Percentiles rank a stretch among this genome's conserved stretches.
Evolutionary conservation across 2,888 invertebrate genomes (phyloP).

Genomic region (Agrochola litura): DNA sequence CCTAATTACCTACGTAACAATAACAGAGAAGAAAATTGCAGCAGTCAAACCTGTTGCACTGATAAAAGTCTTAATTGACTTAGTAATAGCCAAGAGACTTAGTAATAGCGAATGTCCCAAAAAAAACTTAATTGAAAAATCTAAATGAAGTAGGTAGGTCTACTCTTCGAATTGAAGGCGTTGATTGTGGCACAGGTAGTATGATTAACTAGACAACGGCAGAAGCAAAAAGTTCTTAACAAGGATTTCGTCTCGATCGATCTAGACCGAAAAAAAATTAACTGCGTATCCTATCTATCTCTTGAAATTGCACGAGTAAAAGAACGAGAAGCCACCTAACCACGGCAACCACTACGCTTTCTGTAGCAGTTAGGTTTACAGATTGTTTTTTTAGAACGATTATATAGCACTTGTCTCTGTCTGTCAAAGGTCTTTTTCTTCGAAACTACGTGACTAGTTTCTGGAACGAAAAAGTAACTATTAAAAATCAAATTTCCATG

Average conservation of each 20-base stretch:
- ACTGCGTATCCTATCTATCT: neutral
- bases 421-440: neutral
- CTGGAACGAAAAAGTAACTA: neutral
- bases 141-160: neutral
- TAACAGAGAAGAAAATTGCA: neutral
- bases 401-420: neutral
- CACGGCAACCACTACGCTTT: neutral
- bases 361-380: neutral
- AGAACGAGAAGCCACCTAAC: neutral
- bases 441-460: neutral
- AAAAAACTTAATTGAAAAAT: conserved; percentile 32
- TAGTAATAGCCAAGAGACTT: neutral
- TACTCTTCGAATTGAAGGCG: conserved; percentile 11
- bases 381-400: neutral
- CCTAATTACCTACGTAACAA: neutral
- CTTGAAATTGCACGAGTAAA: neutral
- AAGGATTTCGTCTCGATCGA: neutral
- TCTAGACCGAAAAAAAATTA: neutral
- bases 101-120: neutral
- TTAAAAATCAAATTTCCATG: neutral
- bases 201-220: conserved; percentile 12
- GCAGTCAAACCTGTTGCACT: conserved; percentile 16
- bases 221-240: conserved; percentile 15
- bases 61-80: neutral
- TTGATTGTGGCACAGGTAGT: neutral